phyloP scores from a whole-genome alignment of 2,888 invertebrate genomes.

The Copidosoma aretas region DNA sequence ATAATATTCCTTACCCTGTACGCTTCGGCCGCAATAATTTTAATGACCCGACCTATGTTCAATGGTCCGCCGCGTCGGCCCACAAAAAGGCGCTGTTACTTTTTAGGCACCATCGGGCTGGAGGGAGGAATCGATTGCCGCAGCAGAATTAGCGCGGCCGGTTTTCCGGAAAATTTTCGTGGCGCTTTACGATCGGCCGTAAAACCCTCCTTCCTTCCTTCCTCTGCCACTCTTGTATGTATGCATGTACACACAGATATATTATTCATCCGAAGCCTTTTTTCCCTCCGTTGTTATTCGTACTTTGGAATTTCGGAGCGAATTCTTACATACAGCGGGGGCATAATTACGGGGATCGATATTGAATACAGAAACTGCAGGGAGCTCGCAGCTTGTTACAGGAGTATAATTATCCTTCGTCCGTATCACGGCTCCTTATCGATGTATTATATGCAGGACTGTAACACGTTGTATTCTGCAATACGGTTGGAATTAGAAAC shows the following conservation, averaged over 20 bases:
- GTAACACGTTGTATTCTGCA: no score
- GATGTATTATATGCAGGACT: not conserved
- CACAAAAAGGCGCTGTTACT: constrained; percentile 41
- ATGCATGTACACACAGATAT: not conserved
- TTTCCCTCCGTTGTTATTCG: not conserved
- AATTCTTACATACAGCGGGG: no score
- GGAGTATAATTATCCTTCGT: no score
- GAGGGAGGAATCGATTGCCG: not conserved
- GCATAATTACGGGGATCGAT: no score
- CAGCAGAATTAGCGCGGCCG: constrained; percentile 8
- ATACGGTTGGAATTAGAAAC: no score
- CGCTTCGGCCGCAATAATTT: no score
- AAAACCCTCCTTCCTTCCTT: not conserved
- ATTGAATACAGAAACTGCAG: no score
- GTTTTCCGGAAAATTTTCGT: constrained; percentile 29
- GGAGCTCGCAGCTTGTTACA: no score
- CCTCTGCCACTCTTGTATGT: no score
- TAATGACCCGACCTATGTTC: no score
- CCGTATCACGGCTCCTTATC: not conserved
- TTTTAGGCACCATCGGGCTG: constrained; percentile 34
- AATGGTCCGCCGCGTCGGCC: constrained; percentile 40
- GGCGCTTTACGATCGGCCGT: constrained; percentile 28
- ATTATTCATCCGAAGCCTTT: constrained; percentile 1
- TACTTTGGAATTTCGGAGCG: no score
- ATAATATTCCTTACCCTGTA: no score